Conservation (phyloP, 2,797 vertebrate genomes). For the Diglossa cyanea region DNA sequence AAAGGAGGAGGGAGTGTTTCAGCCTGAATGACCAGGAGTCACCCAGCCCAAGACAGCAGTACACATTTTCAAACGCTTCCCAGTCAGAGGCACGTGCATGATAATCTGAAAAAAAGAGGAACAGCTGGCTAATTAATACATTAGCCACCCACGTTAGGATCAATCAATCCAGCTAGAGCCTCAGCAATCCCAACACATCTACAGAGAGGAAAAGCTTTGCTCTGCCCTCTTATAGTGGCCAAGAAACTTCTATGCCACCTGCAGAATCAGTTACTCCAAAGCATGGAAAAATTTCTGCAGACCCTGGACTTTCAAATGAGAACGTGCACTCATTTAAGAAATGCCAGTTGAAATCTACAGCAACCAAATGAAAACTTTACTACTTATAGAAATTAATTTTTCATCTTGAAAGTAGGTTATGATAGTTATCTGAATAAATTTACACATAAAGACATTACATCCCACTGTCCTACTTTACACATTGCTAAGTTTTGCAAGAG, state of each 20-base stretch:
- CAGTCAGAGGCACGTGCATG: background rate
- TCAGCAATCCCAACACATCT: background rate
- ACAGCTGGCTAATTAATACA: background rate
- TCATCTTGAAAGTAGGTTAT: constrained; percentile 37
- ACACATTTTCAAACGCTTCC: background rate
- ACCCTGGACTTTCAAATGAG: background rate
- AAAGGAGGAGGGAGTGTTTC: background rate
- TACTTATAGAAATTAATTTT: background rate
- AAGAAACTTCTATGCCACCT: background rate
- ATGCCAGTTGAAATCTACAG: background rate
- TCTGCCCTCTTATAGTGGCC: background rate
- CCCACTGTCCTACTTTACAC: background rate
- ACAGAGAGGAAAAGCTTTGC: background rate
- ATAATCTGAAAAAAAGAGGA: background rate
- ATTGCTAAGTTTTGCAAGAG: background rate
- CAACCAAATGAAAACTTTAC: background rate
- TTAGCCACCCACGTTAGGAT: background rate
- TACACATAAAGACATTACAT: background rate
- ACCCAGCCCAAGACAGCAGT: background rate
- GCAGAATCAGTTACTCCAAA: background rate
- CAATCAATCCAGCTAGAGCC: background rate
- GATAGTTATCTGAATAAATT: background rate
- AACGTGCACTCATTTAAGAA: constrained; percentile 9
- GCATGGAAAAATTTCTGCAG: background rate
- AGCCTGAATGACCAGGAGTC: background rate